Conservation (phyloP, 1,140 invertebrate genomes). For the Drosophila sturtevanti region DNA sequence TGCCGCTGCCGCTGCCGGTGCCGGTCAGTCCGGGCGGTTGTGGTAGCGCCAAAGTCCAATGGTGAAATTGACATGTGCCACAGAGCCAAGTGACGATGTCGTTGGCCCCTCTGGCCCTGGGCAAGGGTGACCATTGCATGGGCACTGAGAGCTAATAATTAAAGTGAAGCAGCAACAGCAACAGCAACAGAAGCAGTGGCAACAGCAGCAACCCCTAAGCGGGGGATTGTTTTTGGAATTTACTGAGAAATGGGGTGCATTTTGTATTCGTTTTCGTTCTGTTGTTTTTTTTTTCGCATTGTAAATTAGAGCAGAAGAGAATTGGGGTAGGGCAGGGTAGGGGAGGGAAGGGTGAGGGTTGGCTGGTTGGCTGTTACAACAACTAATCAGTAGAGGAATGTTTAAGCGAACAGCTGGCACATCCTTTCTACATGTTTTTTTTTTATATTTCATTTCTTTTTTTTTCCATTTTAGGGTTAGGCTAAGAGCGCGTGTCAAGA, state of each 20-base stretch:
- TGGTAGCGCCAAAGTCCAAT: slow-evolving; percentile 45
- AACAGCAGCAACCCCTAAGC: slow-evolving; percentile 59
- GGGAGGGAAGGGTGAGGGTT: slow-evolving; percentile 28
- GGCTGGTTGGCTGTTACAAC: slow-evolving; percentile 42
- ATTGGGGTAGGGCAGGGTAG: not conserved
- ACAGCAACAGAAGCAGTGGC: slow-evolving; percentile 31
- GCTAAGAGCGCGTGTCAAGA: slow-evolving; percentile 9
- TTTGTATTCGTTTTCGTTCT: slow-evolving; percentile 19
- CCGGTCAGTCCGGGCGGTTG: not conserved
- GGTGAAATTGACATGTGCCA: slow-evolving; percentile 62
- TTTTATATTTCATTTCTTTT: slow-evolving; percentile 33
- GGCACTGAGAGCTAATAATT: slow-evolving; percentile 74
- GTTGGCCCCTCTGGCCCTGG: slow-evolving; percentile 46
- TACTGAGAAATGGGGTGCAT: slow-evolving; percentile 56
- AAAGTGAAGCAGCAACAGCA: slow-evolving; percentile 60
- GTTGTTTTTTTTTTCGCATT: slow-evolving; percentile 38
- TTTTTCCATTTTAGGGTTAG: slow-evolving; percentile 15
- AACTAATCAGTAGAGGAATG: slow-evolving; percentile 58
- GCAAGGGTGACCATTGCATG: slow-evolving; percentile 41
- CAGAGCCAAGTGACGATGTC: slow-evolving; percentile 49
- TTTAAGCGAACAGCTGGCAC: slow-evolving; percentile 60
- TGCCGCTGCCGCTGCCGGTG: slow-evolving; percentile 29
- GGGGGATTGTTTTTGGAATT: slow-evolving; percentile 24
- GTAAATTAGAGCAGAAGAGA: slow-evolving; percentile 61
- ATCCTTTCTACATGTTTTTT: slow-evolving; percentile 22